Conservation (phyloP, 2,797 vertebrate genomes). For the Notoglanidium macrostoma region DNA sequence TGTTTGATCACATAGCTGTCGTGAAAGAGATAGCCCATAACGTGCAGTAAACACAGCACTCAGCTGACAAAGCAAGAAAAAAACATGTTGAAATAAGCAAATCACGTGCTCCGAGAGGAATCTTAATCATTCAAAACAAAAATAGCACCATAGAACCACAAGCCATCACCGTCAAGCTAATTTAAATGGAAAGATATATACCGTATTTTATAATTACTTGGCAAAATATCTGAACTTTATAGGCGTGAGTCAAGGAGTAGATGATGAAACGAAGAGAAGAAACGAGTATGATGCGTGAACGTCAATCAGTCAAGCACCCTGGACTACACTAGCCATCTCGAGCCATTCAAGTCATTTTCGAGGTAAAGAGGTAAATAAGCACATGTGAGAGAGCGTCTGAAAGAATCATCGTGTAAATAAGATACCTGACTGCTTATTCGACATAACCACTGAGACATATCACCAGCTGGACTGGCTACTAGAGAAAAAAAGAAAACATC, state of each 20-base stretch:
- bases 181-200: background rate
- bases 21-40: background rate
- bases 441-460: background rate
- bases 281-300: background rate
- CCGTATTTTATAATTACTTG: background rate
- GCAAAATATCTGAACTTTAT: background rate
- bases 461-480: background rate
- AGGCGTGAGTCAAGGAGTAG: background rate
- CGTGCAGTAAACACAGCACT: background rate
- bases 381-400: background rate
- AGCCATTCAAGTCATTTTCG: background rate
- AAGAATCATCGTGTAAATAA: background rate
- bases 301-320: background rate
- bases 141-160: background rate
- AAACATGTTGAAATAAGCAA: background rate
- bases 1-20: background rate
- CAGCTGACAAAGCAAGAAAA: slow-evolving; percentile 13
- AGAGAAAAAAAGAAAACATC: background rate
- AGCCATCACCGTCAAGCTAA: background rate
- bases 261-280: background rate
- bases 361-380: background rate
- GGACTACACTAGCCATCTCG: background rate
- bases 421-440: background rate
- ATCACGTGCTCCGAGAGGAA: slow-evolving; percentile 35
- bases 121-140: slow-evolving; percentile 14